These are phyloP conservation scores for Galleria mellonella DNA, from an alignment of 1,140 invertebrate genomes.

Conservation along the genomic window DNA sequence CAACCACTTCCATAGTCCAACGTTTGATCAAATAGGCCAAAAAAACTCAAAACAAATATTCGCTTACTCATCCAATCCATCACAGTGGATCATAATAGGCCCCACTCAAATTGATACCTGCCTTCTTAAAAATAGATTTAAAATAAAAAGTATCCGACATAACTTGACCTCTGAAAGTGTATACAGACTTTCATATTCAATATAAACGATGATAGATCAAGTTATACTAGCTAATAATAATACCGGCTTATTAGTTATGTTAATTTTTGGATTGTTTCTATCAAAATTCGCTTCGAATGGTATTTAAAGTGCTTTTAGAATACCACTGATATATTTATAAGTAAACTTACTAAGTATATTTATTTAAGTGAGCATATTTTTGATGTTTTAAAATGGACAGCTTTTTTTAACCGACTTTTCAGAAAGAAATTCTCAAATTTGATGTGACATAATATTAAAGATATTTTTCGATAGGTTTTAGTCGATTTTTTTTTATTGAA, in stretches of 20 bases:
- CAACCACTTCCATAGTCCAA: background rate
- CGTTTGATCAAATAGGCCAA: conserved; percentile 21
- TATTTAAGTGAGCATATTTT: too few relatives aligned
- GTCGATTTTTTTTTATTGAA: too few relatives aligned
- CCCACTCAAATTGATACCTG: conserved; percentile 62
- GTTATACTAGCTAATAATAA: conserved; percentile 23
- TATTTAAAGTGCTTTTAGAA: conserved; percentile 63
- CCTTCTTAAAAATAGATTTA: conserved; percentile 47
- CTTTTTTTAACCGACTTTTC: too few relatives aligned
- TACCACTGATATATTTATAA: conserved; percentile 61
- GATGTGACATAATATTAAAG: too few relatives aligned
- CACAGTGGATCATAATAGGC: conserved; percentile 59
- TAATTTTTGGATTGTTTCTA: conserved; percentile 57
- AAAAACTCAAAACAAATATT: conserved; percentile 43
- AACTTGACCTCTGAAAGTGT: conserved; percentile 11
- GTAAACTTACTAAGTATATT: conserved; percentile 35
- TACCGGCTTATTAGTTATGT: conserved; percentile 57
- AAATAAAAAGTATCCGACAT: conserved; percentile 31
- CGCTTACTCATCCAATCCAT: conserved; percentile 62
- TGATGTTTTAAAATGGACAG: too few relatives aligned
- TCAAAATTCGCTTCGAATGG: conserved; percentile 47
- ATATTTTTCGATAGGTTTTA: too few relatives aligned
- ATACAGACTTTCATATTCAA: background rate
- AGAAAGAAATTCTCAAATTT: too few relatives aligned
- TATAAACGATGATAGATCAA: conserved; percentile 13